Percentiles rank a stretch among this genome's conserved stretches.
phyloP scores from a whole-genome alignment of 2,797 vertebrate species.

The Lepilemur septentrionalis region DNA sequence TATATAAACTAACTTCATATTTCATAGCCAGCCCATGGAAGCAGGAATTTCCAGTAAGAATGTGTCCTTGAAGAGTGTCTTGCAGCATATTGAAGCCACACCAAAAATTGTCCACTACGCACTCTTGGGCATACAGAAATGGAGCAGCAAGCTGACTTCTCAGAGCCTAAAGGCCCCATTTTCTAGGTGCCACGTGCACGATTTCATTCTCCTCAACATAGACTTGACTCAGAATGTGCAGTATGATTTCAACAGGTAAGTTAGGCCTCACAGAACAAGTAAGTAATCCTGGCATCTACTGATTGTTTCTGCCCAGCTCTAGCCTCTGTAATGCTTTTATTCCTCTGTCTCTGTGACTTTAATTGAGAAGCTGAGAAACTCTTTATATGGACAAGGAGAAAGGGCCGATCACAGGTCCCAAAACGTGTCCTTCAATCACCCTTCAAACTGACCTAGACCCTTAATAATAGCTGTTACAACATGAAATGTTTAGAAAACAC shows the following conservation, averaged over 20 bases:
- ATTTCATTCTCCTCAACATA: slow-evolving; percentile 95
- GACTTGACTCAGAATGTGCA: slow-evolving; percentile 98
- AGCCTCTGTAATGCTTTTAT: background rate
- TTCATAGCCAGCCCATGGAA: slow-evolving; percentile 87
- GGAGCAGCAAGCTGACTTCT: slow-evolving; percentile 90
- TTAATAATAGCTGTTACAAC: background rate
- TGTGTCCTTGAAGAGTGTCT: slow-evolving; percentile 93
- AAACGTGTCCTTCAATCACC: background rate
- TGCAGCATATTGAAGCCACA: slow-evolving; percentile 96
- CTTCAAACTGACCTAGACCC: background rate
- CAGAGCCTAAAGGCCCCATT: slow-evolving; percentile 84
- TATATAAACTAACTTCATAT: slow-evolving; percentile 53
- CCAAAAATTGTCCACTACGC: slow-evolving; percentile 96
- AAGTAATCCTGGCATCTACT: background rate
- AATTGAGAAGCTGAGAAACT: background rate
- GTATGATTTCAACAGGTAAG: slow-evolving; percentile 97
- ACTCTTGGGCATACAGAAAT: slow-evolving; percentile 93
- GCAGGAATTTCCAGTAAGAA: slow-evolving; percentile 85
- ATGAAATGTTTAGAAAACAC: background rate
- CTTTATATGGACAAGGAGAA: background rate
- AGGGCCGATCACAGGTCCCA: background rate
- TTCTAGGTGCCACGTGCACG: slow-evolving; percentile 94
- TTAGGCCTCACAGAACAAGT: background rate
- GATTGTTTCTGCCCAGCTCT: background rate
- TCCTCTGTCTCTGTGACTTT: background rate